These are phyloP conservation scores for Pantala flavescens DNA, from an alignment of 1,140 invertebrate species.

Conservation along the genomic window DNA sequence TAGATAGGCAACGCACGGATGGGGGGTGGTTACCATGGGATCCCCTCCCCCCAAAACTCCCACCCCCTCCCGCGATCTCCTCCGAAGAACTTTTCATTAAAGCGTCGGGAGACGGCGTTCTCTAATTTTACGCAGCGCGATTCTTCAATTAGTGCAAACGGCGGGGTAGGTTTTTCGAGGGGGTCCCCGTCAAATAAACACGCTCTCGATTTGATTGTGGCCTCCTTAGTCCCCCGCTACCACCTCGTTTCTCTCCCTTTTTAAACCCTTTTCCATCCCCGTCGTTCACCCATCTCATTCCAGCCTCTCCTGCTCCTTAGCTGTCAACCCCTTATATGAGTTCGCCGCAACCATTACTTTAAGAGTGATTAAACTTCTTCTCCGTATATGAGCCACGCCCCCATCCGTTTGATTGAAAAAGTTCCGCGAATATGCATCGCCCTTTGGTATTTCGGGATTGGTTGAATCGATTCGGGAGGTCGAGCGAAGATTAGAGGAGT, in stretches of 20 bases:
- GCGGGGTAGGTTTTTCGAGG: background rate
- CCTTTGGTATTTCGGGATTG: too few relatives aligned
- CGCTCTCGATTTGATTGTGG: constrained; percentile 3
- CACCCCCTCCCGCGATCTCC: background rate
- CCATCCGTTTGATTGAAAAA: background rate
- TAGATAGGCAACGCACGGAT: background rate
- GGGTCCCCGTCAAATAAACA: constrained; percentile 8
- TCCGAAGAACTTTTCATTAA: constrained; percentile 6
- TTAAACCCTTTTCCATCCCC: background rate
- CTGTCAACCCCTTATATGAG: constrained; percentile 2
- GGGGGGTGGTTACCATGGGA: background rate
- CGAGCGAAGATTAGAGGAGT: too few relatives aligned
- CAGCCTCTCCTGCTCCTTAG: background rate
- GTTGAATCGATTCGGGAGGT: too few relatives aligned
- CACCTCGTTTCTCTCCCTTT: background rate
- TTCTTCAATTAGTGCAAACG: constrained; percentile 9
- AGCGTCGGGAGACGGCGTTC: background rate
- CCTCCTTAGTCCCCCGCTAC: background rate
- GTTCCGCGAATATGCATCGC: background rate
- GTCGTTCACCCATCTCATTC: background rate
- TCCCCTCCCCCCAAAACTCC: background rate
- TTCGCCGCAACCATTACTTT: background rate
- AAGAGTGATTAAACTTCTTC: background rate
- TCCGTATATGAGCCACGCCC: background rate
- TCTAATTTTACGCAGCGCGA: constrained; percentile 8